Conservation (phyloP, 2,797 vertebrate species). For the Xiphophorus birchmanni region DNA sequence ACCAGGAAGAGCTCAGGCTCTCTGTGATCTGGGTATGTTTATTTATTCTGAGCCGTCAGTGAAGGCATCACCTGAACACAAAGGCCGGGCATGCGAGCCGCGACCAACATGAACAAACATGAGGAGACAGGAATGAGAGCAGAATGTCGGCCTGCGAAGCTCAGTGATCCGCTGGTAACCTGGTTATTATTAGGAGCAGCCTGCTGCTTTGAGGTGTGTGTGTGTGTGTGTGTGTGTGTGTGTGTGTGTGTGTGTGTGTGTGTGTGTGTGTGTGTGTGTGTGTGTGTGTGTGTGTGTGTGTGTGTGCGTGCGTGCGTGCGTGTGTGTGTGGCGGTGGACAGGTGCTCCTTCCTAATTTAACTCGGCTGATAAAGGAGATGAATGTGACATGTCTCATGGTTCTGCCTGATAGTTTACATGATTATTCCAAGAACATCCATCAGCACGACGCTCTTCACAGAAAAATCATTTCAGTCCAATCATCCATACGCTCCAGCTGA, state of each 20-base stretch:
- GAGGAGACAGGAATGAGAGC: not conserved
- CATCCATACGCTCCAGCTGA: not conserved
- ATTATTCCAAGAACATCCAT: not conserved
- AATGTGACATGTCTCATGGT: not conserved
- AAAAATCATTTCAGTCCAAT: not conserved
- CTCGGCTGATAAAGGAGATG: not conserved
- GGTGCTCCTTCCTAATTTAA: not conserved
- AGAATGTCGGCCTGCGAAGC: not conserved
- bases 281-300: not conserved
- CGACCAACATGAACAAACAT: not conserved
- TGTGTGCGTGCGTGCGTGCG: conserved; percentile 23
- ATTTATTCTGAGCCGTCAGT: not conserved
- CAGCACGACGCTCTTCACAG: not conserved
- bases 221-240: too few species aligned
- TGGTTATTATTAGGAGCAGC: conserved; percentile 47
- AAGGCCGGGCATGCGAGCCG: not conserved
- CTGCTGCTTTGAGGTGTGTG: not conserved
- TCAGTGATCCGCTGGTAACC: conserved; percentile 38
- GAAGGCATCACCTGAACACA: not conserved
- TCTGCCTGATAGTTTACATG: not conserved
- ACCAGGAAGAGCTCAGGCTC: not conserved
- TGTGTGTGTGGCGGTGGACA: not conserved
- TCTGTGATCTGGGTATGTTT: not conserved
- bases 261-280: not conserved
- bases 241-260: conserved; percentile 12